phyloP scores from a whole-genome alignment of 30 jellyfish, hydroid and myxozoan genomes.

The Pseudorhiza aurosa region DNA sequence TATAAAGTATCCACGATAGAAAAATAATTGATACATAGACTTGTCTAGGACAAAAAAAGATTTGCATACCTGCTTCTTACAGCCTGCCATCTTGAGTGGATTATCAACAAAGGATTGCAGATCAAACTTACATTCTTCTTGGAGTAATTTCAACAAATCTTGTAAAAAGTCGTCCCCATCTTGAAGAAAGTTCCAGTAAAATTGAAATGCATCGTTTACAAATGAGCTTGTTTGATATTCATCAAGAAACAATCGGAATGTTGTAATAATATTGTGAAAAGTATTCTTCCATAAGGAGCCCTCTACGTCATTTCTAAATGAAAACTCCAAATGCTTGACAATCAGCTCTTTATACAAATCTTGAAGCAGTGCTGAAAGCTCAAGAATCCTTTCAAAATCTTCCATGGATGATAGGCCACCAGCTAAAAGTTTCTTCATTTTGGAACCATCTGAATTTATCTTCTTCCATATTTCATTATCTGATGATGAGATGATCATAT shows the following conservation, averaged over 20 bases:
- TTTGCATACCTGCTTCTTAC: conserved; percentile 83
- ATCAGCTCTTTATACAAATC: conserved; percentile 78
- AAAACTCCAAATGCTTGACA: conserved; percentile 71
- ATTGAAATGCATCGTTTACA: conserved; percentile 55
- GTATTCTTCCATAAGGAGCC: conserved; percentile 86
- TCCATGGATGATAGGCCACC: conserved; percentile 41
- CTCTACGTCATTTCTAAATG: conserved; percentile 80
- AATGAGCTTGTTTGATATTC: conserved; percentile 14
- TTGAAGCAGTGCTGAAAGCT: conserved; percentile 69
- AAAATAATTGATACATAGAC: too few relatives aligned
- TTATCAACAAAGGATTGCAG: conserved; percentile 56
- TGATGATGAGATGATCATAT: conserved; percentile 14
- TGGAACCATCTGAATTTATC: conserved; percentile 8
- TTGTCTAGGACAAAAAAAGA: too few relatives aligned
- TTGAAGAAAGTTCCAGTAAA: conserved; percentile 86
- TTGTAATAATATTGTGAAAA: conserved; percentile 77
- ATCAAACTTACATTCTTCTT: conserved; percentile 68
- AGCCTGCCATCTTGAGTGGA: conserved; percentile 66
- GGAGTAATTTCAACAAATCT: conserved; percentile 43
- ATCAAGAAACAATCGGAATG: conserved; percentile 35
- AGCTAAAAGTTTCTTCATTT: conserved; percentile 39
- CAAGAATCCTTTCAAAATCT: conserved; percentile 53
- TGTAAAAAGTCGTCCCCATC: conserved; percentile 84
- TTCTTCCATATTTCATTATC: conserved; percentile 26
- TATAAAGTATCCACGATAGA: too few relatives aligned